Evolutionary conservation across 2,113 vertebrate species (phyloP), one percentile per base, ranked within the genome.

Genomic region (Hydrochoerus hydrochaeris): DNA sequence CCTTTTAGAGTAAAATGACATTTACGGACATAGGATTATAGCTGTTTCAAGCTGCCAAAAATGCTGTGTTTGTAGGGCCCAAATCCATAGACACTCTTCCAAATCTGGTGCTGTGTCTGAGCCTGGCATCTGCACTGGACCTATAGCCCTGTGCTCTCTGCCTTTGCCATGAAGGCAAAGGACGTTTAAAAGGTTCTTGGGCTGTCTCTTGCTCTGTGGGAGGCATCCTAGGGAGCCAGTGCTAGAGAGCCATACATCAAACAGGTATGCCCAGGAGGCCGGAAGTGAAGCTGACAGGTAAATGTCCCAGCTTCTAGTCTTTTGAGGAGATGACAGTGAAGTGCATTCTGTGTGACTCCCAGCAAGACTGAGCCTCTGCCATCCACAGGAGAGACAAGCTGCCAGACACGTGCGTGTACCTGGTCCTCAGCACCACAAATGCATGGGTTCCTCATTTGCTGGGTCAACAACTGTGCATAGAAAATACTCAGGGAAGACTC

Each of bases 1-100:
- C 83, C 52, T 83, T 85, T 83, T 83, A 85, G 95, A 93, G 90
- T 87, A 95, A 90, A 95, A 95, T 94, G 54, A 95, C 82, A 96
- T 97, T n/a, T 94, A 88, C 88, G 71, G 77, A 73, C 88, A 71
- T 12, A n/a, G 71, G 78, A 85, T 96, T 89, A 95, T 14, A 90
- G 65, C 46, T 86, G 13, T 38, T 54, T 58, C 10, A 62, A 85
- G 78, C 58, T 95, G 92, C 92, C 94, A 88, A 86, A 80, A 95
- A 82, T 57, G n/a, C 57, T 77, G 75, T 77, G 75, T 87, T 85
- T 96, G 41, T 94, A 88, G 63, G 94, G 49, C 75, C 20, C 49
- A 82, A 95, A 88, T 97, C 85, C 60, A 84, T 75, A 91, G 84
- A 93, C 62, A n/a, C 20, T 87, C 86, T 96, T 97, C 38, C 92